Conservation (phyloP, 2,113 vertebrate genomes). For the Rhynchomys soricoides region DNA sequence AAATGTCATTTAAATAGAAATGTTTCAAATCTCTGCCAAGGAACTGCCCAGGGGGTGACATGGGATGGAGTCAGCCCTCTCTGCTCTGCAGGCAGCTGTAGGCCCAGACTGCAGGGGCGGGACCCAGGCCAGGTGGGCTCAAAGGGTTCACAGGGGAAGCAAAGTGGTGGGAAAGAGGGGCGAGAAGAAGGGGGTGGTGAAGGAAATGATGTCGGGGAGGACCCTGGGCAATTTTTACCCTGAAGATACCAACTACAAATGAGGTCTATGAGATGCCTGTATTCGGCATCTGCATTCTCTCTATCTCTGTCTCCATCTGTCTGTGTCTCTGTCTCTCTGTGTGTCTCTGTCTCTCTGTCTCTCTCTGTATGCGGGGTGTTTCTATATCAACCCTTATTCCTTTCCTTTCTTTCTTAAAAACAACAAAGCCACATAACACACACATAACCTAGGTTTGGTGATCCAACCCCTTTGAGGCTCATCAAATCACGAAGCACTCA, state of each 20-base stretch:
- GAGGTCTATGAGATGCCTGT: background rate
- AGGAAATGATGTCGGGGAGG: background rate
- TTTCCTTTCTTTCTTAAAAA: background rate
- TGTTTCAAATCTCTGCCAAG: constrained; percentile 85
- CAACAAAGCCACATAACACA: background rate
- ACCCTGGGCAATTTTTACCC: background rate
- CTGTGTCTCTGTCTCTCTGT: background rate
- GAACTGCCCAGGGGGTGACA: constrained; percentile 81
- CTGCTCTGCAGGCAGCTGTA: constrained; percentile 17
- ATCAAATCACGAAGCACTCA: fast-evolving
- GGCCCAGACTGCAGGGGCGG: constrained; percentile 40
- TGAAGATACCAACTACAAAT: too few relatives aligned
- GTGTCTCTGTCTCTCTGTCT: too few relatives aligned
- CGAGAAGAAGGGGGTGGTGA: background rate
- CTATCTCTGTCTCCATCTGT: background rate
- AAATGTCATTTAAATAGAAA: constrained; percentile 88
- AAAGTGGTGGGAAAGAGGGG: background rate
- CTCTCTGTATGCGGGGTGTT: background rate
- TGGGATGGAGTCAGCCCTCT: background rate
- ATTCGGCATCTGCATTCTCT: background rate
- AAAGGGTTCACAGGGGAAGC: background rate
- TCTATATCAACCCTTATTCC: too few relatives aligned
- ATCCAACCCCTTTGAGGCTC: background rate
- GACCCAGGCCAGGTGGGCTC: background rate
- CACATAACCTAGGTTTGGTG: background rate